Base-by-base conservation (phyloP, 2,113 vertebrate genomes). In the Glaucomys volans region DNA sequence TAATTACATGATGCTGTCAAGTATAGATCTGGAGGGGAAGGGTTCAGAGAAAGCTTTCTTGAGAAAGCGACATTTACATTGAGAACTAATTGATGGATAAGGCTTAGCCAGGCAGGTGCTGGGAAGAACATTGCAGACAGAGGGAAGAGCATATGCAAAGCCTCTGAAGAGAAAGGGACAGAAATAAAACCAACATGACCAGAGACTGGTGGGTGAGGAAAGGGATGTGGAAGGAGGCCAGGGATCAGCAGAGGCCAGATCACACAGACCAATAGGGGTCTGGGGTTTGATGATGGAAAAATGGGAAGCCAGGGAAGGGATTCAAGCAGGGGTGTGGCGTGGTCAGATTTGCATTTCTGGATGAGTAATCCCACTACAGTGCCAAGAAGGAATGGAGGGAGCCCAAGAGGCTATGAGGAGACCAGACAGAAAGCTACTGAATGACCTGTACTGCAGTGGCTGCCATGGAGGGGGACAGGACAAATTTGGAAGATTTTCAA, bases 281-380 rank as follows among this genome's bases (percentile, higher is more conserved):
- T 42, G 8, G 57, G 40, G 59, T 76, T 80, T 59, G 75, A 81
- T 92, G 35, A 57, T 44, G 42, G 59, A 91, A 54, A 0, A 10
- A 30, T 5, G 22, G 20, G 71, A 87, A 85, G 26, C 40, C 80
- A 13, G 50, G 67, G 47, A 57, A 67, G 20, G 22, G 80, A 75
- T 72, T 54, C 22, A 30, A 35, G 72, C 32, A 9, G 47, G 40
- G 88, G 37, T 32, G 83, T 40, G 83, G 20, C 4, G 0, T 44
- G 62, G 52, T 75, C 89, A 92, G 62, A 94, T 95, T 83, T 95
- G 94, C 91, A 87, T 94, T 32, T 92, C 30, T 72, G 57, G 71
- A 81, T 67, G 66, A 87, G n/a, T 37, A 28, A 32, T 16, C 37
- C 28, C 26, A 40, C 52, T 28, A 6, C 47, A 52, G 35, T 9